Evolutionary conservation across 64 coral and sea anemone species (phyloP).

Genomic region (Actinia equina): DNA sequence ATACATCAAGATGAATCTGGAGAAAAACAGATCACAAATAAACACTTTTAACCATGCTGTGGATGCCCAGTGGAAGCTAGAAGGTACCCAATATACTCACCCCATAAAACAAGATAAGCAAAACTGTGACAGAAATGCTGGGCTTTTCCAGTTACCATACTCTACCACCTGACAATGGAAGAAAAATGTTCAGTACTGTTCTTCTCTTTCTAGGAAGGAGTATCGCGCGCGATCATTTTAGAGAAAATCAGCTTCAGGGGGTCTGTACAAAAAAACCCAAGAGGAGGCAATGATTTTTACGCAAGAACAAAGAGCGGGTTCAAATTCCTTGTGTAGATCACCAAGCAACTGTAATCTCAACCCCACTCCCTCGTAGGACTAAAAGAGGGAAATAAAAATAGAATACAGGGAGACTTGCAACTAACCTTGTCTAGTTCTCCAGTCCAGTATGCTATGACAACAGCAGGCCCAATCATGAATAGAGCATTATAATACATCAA

Average conservation of each 20-base stretch:
- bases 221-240: too few relatives aligned
- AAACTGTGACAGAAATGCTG: conserved; percentile 72
- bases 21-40: background rate
- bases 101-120: conserved; percentile 85
- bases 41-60: background rate
- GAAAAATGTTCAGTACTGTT: background rate
- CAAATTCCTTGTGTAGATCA: too few relatives aligned
- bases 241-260: too few relatives aligned
- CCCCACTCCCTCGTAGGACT: too few relatives aligned
- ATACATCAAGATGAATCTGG: conserved; percentile 84
- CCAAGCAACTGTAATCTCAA: too few relatives aligned
- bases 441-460: conserved; percentile 44
- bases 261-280: too few relatives aligned
- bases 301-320: too few relatives aligned
- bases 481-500: conserved; percentile 93
- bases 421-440: conserved; percentile 85
- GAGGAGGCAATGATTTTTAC: too few relatives aligned
- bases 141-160: conserved; percentile 52
- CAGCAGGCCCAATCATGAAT: conserved; percentile 82
- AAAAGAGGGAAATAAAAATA: too few relatives aligned
- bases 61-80: background rate
- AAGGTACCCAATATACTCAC: conserved; percentile 21
- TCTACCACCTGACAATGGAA: conserved; percentile 22
- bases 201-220: too few relatives aligned
- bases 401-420: background rate